Evolutionary conservation across 2,797 vertebrate species (phyloP).

Genomic region (Lateolabrax maculatus): DNA sequence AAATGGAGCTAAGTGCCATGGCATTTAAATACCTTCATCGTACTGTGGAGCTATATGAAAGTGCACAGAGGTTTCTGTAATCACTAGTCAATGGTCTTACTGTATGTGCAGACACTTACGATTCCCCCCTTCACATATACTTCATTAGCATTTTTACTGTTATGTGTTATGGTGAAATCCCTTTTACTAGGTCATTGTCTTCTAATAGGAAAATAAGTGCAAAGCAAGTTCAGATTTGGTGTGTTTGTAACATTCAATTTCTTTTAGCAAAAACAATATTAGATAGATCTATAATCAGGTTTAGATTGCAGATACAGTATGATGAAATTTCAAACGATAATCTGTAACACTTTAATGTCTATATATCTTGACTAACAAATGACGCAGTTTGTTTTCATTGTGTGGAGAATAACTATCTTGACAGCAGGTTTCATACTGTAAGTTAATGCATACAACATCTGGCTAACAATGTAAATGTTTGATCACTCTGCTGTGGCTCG

Average conservation of each 20-base stretch:
- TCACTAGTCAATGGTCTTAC: constrained; percentile 38
- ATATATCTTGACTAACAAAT: constrained; percentile 16
- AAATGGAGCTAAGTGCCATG: constrained; percentile 65
- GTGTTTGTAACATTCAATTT: constrained; percentile 18
- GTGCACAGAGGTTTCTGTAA: constrained; percentile 42
- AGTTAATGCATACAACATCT: constrained; percentile 49
- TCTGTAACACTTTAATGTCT: constrained; percentile 9
- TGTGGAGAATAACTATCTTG: not conserved
- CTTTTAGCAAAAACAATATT: constrained; percentile 2
- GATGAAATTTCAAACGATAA: constrained; percentile 26
- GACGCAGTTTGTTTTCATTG: constrained; percentile 12
- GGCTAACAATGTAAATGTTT: constrained; percentile 62
- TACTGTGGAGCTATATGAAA: constrained; percentile 36
- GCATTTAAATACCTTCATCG: constrained; percentile 62
- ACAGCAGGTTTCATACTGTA: constrained; percentile 33
- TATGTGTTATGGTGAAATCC: not conserved
- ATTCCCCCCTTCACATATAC: not conserved
- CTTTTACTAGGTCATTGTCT: not conserved
- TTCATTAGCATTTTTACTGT: not conserved
- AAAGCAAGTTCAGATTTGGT: not conserved
- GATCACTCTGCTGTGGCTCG: constrained; percentile 28
- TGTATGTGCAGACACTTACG: not conserved
- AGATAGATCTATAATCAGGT: constrained; percentile 22
- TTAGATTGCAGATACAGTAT: constrained; percentile 7
- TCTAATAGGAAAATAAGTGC: not conserved